Percentiles rank a stretch among this genome's conserved stretches.
Conservation (phyloP, 2,888 invertebrate species). For the Scaptomyza polygonia region DNA sequence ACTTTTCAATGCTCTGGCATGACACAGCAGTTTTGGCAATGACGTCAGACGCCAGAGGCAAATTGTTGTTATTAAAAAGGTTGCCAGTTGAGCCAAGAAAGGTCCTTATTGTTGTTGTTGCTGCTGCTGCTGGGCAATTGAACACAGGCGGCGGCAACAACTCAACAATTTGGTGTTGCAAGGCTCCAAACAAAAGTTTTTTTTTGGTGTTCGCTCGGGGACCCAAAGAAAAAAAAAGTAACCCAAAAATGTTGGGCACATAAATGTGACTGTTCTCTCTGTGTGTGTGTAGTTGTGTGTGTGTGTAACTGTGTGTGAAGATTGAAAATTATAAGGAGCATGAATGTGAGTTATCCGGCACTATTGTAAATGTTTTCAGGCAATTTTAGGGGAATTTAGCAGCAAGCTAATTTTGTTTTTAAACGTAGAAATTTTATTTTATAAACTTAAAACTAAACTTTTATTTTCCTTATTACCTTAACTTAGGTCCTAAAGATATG, state of each 20-base stretch:
- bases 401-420: constrained; percentile 4
- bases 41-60: constrained; percentile 47
- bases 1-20: too few relatives aligned
- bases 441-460: neutral
- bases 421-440: constrained; percentile 2
- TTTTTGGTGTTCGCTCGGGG: constrained; percentile 7
- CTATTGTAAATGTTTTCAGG: constrained; percentile 69
- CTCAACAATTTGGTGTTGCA: constrained; percentile 33
- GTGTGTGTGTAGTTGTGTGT: constrained; percentile 9
- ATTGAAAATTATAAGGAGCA: constrained; percentile 27
- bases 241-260: constrained; percentile 24
- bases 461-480: neutral
- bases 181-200: constrained; percentile 16
- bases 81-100: constrained; percentile 16
- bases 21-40: constrained; percentile 24
- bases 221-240: constrained; percentile 11
- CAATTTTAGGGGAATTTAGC: constrained; percentile 17
- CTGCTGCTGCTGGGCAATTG: constrained; percentile 47
- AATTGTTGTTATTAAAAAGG: constrained; percentile 52
- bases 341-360: neutral
- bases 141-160: constrained; percentile 46
- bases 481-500: neutral
- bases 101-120: constrained; percentile 14
- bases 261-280: constrained; percentile 35
- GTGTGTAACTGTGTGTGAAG: constrained; percentile 19